Evolutionary conservation across 2,113 vertebrate species (phyloP).

Genomic region (Callopanchax toddi): DNA sequence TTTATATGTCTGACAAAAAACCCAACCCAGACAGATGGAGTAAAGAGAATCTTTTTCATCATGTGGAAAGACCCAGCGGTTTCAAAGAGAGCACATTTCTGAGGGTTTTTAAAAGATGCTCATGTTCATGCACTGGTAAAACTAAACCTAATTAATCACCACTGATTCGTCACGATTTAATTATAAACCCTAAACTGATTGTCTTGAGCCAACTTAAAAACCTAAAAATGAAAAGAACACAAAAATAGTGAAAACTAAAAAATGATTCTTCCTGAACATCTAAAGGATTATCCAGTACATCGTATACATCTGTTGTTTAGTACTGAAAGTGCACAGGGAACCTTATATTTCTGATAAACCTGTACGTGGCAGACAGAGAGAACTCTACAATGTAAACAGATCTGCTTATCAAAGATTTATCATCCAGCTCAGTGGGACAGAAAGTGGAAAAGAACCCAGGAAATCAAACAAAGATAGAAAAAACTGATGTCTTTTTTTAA

Average conservation of each 20-base stretch:
- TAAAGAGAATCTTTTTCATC: conserved; percentile 56
- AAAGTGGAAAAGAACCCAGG: conserved; percentile 21
- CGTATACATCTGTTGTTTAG: background rate
- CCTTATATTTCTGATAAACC: conserved; percentile 13
- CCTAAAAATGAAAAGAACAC: background rate
- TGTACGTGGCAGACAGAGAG: conserved; percentile 17
- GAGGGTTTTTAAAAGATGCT: conserved; percentile 9
- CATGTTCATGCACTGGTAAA: conserved; percentile 5
- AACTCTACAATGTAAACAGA: conserved; percentile 45
- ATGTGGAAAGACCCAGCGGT: too few relatives aligned
- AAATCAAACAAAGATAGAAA: too few relatives aligned
- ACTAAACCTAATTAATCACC: conserved; percentile 25
- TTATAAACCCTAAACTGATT: conserved; percentile 6
- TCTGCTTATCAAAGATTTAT: conserved; percentile 64
- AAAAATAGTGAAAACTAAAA: background rate
- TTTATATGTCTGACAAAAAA: conserved; percentile 45
- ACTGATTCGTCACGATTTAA: conserved; percentile 13
- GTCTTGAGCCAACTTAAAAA: background rate
- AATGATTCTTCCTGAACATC: background rate
- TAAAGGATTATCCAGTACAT: background rate
- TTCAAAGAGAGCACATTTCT: conserved; percentile 43
- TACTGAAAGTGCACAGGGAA: background rate
- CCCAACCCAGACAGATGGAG: conserved; percentile 50
- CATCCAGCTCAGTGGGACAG: conserved; percentile 49
- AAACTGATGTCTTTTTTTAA: conserved; percentile 34